Conservation (phyloP, 2,888 invertebrate species). For the Cheilosia vernalis region DNA sequence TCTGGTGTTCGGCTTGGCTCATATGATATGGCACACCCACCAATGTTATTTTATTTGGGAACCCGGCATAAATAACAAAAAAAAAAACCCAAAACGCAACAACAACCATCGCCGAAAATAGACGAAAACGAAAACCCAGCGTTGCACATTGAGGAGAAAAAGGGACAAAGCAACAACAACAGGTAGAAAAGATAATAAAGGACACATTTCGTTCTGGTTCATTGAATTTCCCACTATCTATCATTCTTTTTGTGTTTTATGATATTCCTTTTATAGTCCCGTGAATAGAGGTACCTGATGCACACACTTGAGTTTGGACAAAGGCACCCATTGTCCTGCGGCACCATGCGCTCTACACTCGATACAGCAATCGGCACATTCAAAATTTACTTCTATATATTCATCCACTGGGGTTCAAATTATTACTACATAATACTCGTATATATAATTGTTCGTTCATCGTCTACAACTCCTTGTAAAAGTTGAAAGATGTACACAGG, state of each 20-base stretch:
- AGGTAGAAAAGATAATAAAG: constrained; percentile 69
- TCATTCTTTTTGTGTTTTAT: constrained; percentile 69
- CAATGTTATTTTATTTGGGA: constrained; percentile 51
- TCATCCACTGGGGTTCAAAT: constrained; percentile 8
- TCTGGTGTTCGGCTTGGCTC: constrained; percentile 27
- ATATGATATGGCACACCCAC: constrained; percentile 66
- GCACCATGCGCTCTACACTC: constrained; percentile 65
- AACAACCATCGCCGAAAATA: constrained; percentile 18
- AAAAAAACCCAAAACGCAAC: not conserved
- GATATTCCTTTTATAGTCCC: constrained; percentile 67
- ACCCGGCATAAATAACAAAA: constrained; percentile 18
- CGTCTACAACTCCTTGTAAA: not conserved
- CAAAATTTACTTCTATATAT: constrained; percentile 58
- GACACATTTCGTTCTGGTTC: constrained; percentile 74
- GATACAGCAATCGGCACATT: constrained; percentile 54
- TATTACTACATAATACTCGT: not conserved
- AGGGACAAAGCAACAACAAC: constrained; percentile 49
- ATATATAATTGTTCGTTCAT: not conserved
- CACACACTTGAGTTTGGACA: constrained; percentile 72
- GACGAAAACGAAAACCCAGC: not conserved
- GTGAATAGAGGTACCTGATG: constrained; percentile 74
- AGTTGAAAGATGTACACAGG: constrained; percentile 2
- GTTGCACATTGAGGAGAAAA: constrained; percentile 13
- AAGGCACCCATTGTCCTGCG: constrained; percentile 64
- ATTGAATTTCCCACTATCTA: constrained; percentile 75